Evolutionary conservation across 2,113 vertebrate species (phyloP), one percentile per base, ranked within the genome.

Genomic region (Alethe diademata): DNA sequence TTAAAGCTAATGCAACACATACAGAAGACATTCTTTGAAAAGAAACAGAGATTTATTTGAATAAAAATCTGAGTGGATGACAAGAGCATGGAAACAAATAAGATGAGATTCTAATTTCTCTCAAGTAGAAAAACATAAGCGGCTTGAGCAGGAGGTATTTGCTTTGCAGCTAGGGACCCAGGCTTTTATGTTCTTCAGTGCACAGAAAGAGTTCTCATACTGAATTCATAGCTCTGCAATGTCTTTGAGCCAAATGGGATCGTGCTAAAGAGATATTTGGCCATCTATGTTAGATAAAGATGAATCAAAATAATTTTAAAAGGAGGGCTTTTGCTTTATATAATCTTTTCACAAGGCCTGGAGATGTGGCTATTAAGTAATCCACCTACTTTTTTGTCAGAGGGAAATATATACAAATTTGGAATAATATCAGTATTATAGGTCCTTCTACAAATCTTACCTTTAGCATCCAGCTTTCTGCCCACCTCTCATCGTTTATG

Each of bases 21-120:
- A 91, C 0, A 25, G 64, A 93, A 73, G 51, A 78, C n/a, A 26
- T 53, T 78, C 40, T 90, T 93, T 92, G 83, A 88, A 88, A 94
- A 94, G 57, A 84, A 90, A 16, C 48, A 71, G 72, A 90, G 85
- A 88, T 86, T 87, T 78, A 78, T 80, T 71, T 92, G 90, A 71
- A 91, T 93, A 83, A 96, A 92, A 84, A 47, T 76, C 53, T 74
- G 58, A 93, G 54, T 66, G 43, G 40, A 83, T 96, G 93, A 95
- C 85, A 92, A 73, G 74, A 50, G 53, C 69, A 92, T 74, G 75
- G 57, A 94, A 96, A 92, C 81, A 88, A 92, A 28, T 88, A 80
- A 90, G 72, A 86, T 23, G 47, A 90, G 70, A 81, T 91, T 92
- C 79, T 75, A 88, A 88, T 83, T 92, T 90, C 92, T 67, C 73